A percentile compares a stretch with the other conserved stretches of the same genome.
Evolutionary conservation across 1,140 invertebrate genomes (phyloP).

Genomic region (Hycleus phaleratus): DNA sequence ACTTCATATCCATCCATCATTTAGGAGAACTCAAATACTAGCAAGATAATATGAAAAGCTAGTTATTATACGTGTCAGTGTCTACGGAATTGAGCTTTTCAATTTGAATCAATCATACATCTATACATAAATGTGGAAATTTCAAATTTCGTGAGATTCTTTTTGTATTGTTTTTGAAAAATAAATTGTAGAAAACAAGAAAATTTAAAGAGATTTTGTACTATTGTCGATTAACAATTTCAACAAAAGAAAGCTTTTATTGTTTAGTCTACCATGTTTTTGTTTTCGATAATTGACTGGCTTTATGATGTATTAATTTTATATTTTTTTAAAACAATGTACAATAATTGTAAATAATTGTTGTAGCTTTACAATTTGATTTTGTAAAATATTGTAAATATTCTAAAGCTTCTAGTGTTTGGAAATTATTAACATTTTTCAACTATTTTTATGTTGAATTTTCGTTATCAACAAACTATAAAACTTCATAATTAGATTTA

Average conservation of each 20-base stretch:
- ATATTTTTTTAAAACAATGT: slow-evolving; percentile 5
- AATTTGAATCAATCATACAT: slow-evolving; percentile 12
- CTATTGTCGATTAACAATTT: not conserved
- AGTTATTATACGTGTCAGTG: slow-evolving; percentile 8
- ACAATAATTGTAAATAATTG: slow-evolving; percentile 4
- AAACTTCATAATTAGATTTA: slow-evolving; percentile 3
- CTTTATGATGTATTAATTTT: not conserved
- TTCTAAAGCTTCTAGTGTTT: not conserved
- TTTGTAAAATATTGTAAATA: slow-evolving; percentile 13
- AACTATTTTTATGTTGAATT: not conserved
- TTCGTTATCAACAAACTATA: slow-evolving; percentile 1
- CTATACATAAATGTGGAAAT: not conserved
- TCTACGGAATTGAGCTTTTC: slow-evolving; percentile 8
- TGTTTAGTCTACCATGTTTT: not conserved
- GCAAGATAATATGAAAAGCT: slow-evolving; percentile 5
- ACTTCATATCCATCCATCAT: slow-evolving; percentile 20
- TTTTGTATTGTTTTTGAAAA: not conserved
- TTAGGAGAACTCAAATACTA: slow-evolving; percentile 5
- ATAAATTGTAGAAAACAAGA: not conserved
- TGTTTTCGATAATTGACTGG: too few species aligned
- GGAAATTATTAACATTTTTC: not conserved
- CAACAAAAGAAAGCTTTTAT: not conserved
- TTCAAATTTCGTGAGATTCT: not conserved
- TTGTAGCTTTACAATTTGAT: slow-evolving; percentile 8
- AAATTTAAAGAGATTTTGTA: slow-evolving; percentile 1